Base-by-base conservation (phyloP, 2,888 invertebrate genomes). In the Tinea semifulvella region DNA sequence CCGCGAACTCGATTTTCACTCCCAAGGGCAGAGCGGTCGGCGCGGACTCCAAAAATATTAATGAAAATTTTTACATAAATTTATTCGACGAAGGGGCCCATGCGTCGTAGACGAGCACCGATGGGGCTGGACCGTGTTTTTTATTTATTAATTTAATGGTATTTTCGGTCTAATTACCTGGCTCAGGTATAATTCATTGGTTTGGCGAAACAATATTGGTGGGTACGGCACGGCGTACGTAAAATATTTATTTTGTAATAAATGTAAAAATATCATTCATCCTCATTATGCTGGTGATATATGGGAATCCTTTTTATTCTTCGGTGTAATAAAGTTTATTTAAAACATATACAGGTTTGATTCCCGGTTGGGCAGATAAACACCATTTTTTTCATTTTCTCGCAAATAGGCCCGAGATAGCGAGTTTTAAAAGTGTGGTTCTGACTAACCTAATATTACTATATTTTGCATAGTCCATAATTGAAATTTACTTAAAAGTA, bases 21-120 rank as follows among this genome's bases (percentile, higher is more conserved):
- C 79, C 80, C 79, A 73, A 68, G 79, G 80, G 79, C 76, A 36
- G 65, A 62, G 56, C 73, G 76, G 69, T 67, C 75, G 73, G 64
- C 22, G 64, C 73, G 73, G 75, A 72, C 74, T 76, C 47, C 76
- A 71, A 77, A 79, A 80, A 80, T 80, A 80, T 79, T 79, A 80
- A 80, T 80, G 80, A 80, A 80, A 80, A 73, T 76, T 80, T 80
- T 79, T 80, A 79, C 80, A 80, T 80, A 80, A 80, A 80, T 80
- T 80, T 80, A 80, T 80, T 74, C 75, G 72, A 69, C 66, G 68
- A 74, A 75, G 76, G 77, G 79, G 68, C 68, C 68, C 65, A 66
- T 60, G 66, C 68, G 65, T 67, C 68, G 65, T 63, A 62, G 45
- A 56, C 61, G 63, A 60, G 60, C 65, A 61, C 56, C 68, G 65